Evolutionary conservation across 1,140 invertebrate genomes (phyloP).

Genomic region (Phortica variegata): DNA sequence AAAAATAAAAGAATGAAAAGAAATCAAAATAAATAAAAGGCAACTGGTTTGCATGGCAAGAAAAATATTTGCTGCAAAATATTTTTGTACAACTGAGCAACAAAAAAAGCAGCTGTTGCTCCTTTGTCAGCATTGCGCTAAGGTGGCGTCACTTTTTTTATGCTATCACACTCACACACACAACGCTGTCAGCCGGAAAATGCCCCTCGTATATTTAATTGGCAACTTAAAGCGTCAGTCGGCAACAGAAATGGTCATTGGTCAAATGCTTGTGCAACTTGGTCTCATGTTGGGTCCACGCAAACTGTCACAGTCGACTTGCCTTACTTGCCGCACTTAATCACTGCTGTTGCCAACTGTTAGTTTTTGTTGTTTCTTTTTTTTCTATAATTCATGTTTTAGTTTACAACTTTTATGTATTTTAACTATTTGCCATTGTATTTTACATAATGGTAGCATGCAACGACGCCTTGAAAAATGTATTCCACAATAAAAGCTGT

Average conservation of each 20-base stretch:
- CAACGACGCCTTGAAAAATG: too few relatives aligned
- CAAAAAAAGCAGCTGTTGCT: slow-evolving; percentile 44
- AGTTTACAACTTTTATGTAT: too few relatives aligned
- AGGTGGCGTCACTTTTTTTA: too few relatives aligned
- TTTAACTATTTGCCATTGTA: too few relatives aligned
- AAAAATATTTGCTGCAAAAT: slow-evolving; percentile 1
- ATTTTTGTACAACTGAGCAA: neutral
- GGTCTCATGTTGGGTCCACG: too few relatives aligned
- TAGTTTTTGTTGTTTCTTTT: neutral
- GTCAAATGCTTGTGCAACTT: slow-evolving; percentile 23
- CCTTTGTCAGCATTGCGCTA: too few relatives aligned
- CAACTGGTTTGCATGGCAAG: slow-evolving; percentile 28
- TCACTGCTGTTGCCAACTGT: slow-evolving; percentile 38
- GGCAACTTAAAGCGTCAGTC: slow-evolving; percentile 47
- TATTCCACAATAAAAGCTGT: too few relatives aligned
- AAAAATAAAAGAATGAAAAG: slow-evolving; percentile 22
- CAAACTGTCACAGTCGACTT: slow-evolving; percentile 19
- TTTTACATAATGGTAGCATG: too few relatives aligned
- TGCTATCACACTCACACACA: too few relatives aligned
- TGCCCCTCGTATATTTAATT: slow-evolving; percentile 44
- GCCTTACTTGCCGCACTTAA: slow-evolving; percentile 31
- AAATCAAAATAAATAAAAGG: slow-evolving; percentile 32
- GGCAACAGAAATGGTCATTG: slow-evolving; percentile 38
- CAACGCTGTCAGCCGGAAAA: too few relatives aligned
- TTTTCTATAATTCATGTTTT: too few relatives aligned